A percentile compares a stretch with the other conserved stretches of the same genome.
Evolutionary conservation across 2,888 invertebrate species (phyloP).

Genomic region (Ichneumoninae sp.): DNA sequence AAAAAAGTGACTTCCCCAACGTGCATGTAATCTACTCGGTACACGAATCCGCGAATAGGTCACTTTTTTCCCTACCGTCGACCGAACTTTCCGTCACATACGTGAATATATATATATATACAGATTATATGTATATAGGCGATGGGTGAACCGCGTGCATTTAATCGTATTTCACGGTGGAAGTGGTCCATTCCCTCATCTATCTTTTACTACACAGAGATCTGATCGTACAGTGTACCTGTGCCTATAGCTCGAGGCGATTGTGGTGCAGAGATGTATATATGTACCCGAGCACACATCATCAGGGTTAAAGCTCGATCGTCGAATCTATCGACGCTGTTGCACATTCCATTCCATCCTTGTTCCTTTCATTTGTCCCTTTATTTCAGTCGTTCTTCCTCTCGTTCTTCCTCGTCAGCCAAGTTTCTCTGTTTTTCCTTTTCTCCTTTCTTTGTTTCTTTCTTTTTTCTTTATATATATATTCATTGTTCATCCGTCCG

Average conservation of each 20-base stretch:
- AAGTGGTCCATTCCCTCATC: slow-evolving; percentile 66
- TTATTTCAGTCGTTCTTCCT: slow-evolving; percentile 57
- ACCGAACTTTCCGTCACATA: slow-evolving; percentile 50
- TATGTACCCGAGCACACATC: slow-evolving; percentile 22
- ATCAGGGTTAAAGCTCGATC: slow-evolving; percentile 63
- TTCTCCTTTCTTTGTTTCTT: neutral
- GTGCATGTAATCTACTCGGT: slow-evolving; percentile 72
- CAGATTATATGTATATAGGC: slow-evolving; percentile 17
- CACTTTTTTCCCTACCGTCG: slow-evolving; percentile 40
- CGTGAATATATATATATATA: slow-evolving; percentile 10
- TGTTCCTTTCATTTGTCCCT: slow-evolving; percentile 43
- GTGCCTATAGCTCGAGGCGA: slow-evolving; percentile 17
- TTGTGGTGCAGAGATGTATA: neutral
- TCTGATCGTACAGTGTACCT: neutral
- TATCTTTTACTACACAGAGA: slow-evolving; percentile 40
- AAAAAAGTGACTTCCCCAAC: slow-evolving; percentile 30
- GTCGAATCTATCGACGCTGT: slow-evolving; percentile 62
- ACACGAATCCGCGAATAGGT: slow-evolving; percentile 68
- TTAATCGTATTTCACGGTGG: slow-evolving; percentile 77
- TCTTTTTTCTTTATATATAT: too few species aligned
- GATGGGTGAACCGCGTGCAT: slow-evolving; percentile 50
- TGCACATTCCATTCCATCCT: slow-evolving; percentile 60
- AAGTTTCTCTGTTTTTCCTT: slow-evolving; percentile 24
- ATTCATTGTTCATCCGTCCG: slow-evolving; percentile 29
- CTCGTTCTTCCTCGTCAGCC: slow-evolving; percentile 57